A percentile compares a stretch with the other conserved stretches of the same genome.
These are phyloP conservation scores for Heptranchias perlo DNA, from an alignment of 2,113 vertebrate genomes.

Conservation along the genomic window DNA sequence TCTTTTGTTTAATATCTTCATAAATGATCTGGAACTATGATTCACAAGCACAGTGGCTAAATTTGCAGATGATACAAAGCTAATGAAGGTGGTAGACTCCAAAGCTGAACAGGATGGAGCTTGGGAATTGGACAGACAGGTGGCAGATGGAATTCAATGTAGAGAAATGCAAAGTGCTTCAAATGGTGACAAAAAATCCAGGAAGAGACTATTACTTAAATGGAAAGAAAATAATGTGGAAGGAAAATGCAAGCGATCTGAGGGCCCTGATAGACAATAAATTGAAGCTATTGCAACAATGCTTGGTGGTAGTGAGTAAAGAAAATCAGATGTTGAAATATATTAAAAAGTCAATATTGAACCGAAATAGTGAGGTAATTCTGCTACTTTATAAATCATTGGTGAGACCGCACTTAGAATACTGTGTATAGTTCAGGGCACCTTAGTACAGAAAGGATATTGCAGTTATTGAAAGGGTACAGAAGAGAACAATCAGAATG, in stretches of 20 bases:
- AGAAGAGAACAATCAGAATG: neutral
- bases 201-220: neutral
- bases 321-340: neutral
- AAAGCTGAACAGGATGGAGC: neutral
- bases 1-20: neutral
- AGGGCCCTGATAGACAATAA: neutral
- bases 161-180: neutral
- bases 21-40: neutral
- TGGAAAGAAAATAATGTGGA: neutral
- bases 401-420: neutral
- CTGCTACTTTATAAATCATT: neutral
- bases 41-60: neutral
- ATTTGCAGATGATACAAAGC: neutral
- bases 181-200: neutral
- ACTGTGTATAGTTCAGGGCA: neutral
- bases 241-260: neutral
- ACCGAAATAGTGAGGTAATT: neutral
- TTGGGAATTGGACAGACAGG: neutral
- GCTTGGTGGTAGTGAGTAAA: neutral
- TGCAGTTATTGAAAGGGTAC: neutral
- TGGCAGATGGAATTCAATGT: neutral
- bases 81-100: neutral
- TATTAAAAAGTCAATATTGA: neutral
- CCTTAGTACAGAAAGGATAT: neutral
- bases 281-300: neutral